A percentile compares a stretch with the other conserved stretches of the same genome.
phyloP scores from a whole-genome alignment of 2,888 invertebrate species.

The Muscina levida region DNA sequence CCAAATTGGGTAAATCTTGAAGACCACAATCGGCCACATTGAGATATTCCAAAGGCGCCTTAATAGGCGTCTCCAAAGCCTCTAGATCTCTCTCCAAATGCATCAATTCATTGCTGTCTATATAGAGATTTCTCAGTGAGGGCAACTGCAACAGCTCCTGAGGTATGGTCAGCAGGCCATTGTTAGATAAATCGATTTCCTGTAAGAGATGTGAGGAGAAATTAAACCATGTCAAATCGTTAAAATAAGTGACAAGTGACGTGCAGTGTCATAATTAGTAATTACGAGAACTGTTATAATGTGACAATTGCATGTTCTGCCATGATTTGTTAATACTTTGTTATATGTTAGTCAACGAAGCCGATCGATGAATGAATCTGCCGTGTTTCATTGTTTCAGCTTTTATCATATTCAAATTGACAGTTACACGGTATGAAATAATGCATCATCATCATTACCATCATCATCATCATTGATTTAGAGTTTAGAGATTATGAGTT shows the following conservation, averaged over 20 bases:
- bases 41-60: conserved; percentile 82
- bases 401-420: neutral
- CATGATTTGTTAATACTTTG: conserved; percentile 60
- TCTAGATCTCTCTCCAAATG: conserved; percentile 73
- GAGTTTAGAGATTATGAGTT: too few species aligned
- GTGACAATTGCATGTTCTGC: conserved; percentile 62
- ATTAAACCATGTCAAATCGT: neutral
- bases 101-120: conserved; percentile 79
- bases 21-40: conserved; percentile 84
- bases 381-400: neutral
- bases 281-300: conserved; percentile 41
- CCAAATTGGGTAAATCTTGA: conserved; percentile 83
- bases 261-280: conserved; percentile 36
- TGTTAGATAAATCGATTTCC: conserved; percentile 80
- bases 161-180: conserved; percentile 78
- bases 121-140: conserved; percentile 83
- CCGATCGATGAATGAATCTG: neutral
- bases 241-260: conserved; percentile 11
- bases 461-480: too few species aligned
- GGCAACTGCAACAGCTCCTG: conserved; percentile 81
- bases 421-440: neutral
- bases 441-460: too few species aligned
- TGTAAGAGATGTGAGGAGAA: conserved; percentile 54
- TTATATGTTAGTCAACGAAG: neutral
- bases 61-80: conserved; percentile 81